A percentile compares a stretch with the other conserved stretches of the same genome.
These are phyloP conservation scores for Nezara viridula DNA, from an alignment of 2,888 invertebrate species.

Conservation along the genomic window DNA sequence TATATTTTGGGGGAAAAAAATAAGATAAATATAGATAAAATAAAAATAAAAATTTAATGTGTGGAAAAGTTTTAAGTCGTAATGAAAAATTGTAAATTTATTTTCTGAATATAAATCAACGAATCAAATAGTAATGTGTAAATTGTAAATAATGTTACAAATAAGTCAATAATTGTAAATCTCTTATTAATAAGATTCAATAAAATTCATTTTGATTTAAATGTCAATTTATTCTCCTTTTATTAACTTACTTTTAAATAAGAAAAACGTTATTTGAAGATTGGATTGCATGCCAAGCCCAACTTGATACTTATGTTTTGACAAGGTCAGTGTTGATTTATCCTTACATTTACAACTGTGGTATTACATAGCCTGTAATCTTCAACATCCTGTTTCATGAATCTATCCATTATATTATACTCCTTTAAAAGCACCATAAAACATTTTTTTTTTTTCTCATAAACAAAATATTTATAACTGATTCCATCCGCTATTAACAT, in stretches of 20 bases:
- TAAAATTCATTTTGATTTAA: constrained; percentile 28
- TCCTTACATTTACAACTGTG: neutral
- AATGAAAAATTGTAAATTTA: constrained; percentile 47
- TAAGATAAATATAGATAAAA: neutral
- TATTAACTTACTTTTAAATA: too few relatives aligned
- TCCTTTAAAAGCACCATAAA: neutral
- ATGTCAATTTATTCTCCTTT: neutral
- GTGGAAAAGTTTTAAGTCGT: neutral
- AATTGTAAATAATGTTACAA: constrained; percentile 53
- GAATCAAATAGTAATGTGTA: constrained; percentile 57
- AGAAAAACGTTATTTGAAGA: neutral
- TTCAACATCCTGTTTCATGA: neutral
- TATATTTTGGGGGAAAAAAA: constrained; percentile 11
- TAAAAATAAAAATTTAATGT: neutral
- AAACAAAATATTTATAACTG: neutral
- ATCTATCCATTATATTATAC: neutral
- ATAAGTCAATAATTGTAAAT: constrained; percentile 47
- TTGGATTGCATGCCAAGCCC: neutral
- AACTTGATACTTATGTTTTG: neutral
- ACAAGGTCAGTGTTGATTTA: neutral
- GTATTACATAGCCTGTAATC: neutral
- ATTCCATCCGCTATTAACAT: neutral
- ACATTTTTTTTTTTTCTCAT: neutral
- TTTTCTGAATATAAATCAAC: constrained; percentile 57
- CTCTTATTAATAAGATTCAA: constrained; percentile 36